Evolutionary conservation across 2,113 vertebrate genomes (phyloP).

Genomic region (Sakesphorus luctuosus): DNA sequence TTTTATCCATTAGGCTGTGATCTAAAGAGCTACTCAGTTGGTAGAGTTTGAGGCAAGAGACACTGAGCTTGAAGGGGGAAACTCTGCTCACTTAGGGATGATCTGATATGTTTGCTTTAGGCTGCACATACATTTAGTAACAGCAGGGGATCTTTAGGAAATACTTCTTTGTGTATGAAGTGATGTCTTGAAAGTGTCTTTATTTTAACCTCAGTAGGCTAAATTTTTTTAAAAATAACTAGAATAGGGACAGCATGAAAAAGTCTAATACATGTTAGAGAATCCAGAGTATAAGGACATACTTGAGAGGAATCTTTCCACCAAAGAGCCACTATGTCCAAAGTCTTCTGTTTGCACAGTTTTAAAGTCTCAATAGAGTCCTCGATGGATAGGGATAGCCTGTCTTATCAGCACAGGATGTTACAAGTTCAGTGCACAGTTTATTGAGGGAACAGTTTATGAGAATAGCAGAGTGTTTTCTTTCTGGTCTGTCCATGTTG

Average conservation of each 20-base stretch:
- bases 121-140: background rate
- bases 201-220: background rate
- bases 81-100: background rate
- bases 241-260: background rate
- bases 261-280: background rate
- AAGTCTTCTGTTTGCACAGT: background rate
- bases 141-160: background rate
- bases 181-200: background rate
- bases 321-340: background rate
- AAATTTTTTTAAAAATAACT: background rate
- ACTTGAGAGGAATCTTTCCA: background rate
- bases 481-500: background rate
- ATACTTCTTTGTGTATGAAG: background rate
- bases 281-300: background rate
- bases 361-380: background rate
- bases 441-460: background rate
- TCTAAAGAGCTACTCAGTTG: background rate
- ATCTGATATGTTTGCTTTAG: background rate
- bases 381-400: background rate
- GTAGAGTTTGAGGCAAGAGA: background rate
- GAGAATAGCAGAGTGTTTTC: background rate
- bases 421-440: background rate
- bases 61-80: background rate
- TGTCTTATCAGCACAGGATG: background rate
- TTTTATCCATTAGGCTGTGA: background rate